Evolutionary conservation across 1,140 invertebrate genomes (phyloP).

Genomic region (Scaptomyza graminum): DNA sequence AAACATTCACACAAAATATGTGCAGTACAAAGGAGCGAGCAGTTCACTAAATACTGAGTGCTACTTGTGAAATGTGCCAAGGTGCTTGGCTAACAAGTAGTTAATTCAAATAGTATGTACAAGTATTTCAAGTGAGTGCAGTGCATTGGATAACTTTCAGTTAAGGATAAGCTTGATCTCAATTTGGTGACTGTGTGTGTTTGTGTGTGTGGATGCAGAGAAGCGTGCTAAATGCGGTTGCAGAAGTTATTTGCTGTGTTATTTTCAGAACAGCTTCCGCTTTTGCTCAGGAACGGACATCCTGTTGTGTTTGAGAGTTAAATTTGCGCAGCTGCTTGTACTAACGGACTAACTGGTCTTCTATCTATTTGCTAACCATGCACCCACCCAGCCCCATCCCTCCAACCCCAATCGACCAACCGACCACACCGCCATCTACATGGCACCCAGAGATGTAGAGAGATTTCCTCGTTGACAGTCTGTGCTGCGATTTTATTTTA

Average conservation of each 20-base stretch:
- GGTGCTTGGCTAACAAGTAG: slow-evolving; percentile 3
- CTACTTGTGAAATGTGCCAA: not conserved
- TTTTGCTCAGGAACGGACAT: slow-evolving; percentile 69
- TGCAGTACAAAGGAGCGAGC: not conserved
- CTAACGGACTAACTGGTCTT: slow-evolving; percentile 22
- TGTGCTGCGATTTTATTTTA: slow-evolving; percentile 38
- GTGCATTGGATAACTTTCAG: slow-evolving; percentile 6
- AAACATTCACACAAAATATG: not conserved
- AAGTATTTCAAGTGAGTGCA: not conserved
- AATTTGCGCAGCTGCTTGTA: slow-evolving; percentile 73
- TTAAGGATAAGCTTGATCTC: slow-evolving; percentile 21
- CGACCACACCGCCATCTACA: not conserved
- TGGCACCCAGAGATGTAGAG: slow-evolving; percentile 8
- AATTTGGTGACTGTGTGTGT: slow-evolving; percentile 6
- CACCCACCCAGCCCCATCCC: not conserved
- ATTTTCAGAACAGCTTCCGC: slow-evolving; percentile 81
- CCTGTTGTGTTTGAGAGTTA: slow-evolving; percentile 57
- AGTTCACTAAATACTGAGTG: not conserved
- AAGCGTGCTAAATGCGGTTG: slow-evolving; percentile 73
- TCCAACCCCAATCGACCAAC: too few relatives aligned
- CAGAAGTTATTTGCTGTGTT: slow-evolving; percentile 82
- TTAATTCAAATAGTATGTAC: slow-evolving; percentile 4
- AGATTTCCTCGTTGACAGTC: slow-evolving; percentile 12
- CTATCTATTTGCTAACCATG: slow-evolving; percentile 1
- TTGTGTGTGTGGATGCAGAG: slow-evolving; percentile 5